Conservation (phyloP, 2,888 invertebrate genomes). For the Drosophila stalkeri region DNA sequence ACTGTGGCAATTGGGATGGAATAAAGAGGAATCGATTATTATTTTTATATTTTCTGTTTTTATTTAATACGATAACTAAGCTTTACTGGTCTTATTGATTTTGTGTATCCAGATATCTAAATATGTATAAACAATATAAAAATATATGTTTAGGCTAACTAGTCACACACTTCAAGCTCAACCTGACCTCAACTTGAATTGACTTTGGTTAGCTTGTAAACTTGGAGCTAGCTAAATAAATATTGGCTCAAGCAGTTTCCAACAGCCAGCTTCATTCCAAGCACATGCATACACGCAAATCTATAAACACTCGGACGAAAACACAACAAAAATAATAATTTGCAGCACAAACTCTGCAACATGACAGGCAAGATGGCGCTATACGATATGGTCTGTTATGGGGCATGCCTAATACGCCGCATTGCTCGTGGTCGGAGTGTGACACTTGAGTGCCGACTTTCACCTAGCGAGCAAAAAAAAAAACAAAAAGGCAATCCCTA, state of each 20-base stretch:
- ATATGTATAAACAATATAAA: neutral
- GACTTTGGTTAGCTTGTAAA: conserved; percentile 22
- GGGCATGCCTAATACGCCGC: conserved; percentile 41
- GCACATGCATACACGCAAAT: conserved; percentile 6
- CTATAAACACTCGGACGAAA: conserved; percentile 15
- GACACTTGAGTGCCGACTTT: conserved; percentile 47
- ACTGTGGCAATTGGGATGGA: neutral
- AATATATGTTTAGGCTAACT: neutral
- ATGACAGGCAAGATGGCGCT: conserved; percentile 32
- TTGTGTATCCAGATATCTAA: neutral
- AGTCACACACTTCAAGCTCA: too few species aligned
- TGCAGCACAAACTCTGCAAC: conserved; percentile 39
- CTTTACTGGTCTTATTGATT: neutral
- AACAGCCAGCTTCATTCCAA: conserved; percentile 15
- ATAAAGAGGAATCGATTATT: neutral
- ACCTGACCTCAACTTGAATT: neutral
- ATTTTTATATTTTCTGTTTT: neutral
- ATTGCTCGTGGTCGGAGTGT: conserved; percentile 12
- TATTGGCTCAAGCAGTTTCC: conserved; percentile 42
- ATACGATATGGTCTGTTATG: conserved; percentile 39
- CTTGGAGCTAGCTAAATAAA: neutral
- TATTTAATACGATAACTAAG: neutral
- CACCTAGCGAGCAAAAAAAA: conserved; percentile 32
- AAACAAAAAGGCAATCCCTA: conserved; percentile 51
- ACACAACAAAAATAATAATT: conserved; percentile 52